Evolutionary conservation across 2,113 vertebrate genomes (phyloP).

Genomic region (Meles meles): DNA sequence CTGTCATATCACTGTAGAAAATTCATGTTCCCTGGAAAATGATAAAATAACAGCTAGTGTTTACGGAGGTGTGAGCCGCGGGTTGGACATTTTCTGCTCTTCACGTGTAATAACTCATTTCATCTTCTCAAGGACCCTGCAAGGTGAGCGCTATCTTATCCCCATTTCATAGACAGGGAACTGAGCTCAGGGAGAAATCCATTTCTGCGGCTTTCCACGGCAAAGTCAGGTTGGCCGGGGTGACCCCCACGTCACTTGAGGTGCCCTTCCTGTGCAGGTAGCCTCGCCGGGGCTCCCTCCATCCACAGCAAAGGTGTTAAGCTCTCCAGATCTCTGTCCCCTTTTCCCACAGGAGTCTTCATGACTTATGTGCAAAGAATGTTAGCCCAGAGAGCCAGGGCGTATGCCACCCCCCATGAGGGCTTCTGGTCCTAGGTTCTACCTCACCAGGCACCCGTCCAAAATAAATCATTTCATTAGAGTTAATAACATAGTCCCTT

Average conservation of each 20-base stretch:
- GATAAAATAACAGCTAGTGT: neutral
- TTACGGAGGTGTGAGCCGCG: neutral
- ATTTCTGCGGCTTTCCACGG: neutral
- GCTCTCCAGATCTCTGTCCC: neutral
- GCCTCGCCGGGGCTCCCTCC: neutral
- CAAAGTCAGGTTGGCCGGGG: neutral
- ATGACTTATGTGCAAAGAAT: neutral
- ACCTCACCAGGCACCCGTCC: neutral
- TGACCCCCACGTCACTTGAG: accelerated
- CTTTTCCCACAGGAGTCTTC: neutral
- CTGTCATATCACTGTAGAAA: neutral
- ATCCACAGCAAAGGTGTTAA: neutral
- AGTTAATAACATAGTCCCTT: conserved; percentile 53
- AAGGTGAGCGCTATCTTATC: neutral
- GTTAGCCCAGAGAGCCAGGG: neutral
- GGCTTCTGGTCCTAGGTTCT: neutral
- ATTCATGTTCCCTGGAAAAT: neutral
- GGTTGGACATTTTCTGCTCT: neutral
- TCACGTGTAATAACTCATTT: neutral
- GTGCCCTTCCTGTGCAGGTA: neutral
- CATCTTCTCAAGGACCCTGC: neutral
- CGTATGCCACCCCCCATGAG: neutral
- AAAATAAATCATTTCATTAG: conserved; percentile 54
- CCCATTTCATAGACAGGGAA: neutral
- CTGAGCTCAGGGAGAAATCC: neutral